Percentiles rank a stretch among this genome's conserved stretches.
These are phyloP conservation scores for Saguinus midas DNA, from an alignment of 2,113 vertebrate species.

Conservation along the genomic window DNA sequence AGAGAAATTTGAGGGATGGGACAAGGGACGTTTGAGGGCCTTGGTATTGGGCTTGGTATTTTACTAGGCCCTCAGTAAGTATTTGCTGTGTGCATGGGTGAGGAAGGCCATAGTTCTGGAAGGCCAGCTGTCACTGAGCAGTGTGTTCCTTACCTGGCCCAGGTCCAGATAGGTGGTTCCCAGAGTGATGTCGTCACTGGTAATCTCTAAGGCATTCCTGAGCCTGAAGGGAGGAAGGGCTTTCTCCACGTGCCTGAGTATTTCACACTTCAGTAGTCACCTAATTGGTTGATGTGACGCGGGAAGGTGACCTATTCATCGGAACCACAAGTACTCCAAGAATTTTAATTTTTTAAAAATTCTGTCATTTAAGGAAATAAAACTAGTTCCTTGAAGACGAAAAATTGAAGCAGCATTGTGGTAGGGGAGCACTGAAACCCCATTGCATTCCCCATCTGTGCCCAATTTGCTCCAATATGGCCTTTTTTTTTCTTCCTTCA, in stretches of 20 bases:
- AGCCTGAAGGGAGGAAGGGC: conserved; percentile 37
- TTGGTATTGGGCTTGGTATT: conserved; percentile 8
- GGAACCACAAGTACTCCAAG: conserved; percentile 79
- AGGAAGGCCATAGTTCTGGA: conserved; percentile 1
- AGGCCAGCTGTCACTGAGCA: not conserved
- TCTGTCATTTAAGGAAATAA: conserved; percentile 84
- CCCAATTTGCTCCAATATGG: conserved; percentile 93
- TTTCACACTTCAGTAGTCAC: conserved; percentile 81
- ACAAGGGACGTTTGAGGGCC: not conserved
- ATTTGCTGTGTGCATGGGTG: conserved; percentile 6
- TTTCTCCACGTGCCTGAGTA: conserved; percentile 54
- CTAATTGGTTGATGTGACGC: conserved; percentile 59
- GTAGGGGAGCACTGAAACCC: conserved; percentile 83
- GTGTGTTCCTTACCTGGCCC: conserved; percentile 39
- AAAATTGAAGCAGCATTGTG: conserved; percentile 85
- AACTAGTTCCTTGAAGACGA: conserved; percentile 80
- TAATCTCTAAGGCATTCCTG: not conserved
- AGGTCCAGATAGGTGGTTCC: conserved; percentile 54
- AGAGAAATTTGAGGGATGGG: not conserved
- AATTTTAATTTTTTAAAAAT: conserved; percentile 85
- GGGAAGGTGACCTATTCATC: conserved; percentile 75
- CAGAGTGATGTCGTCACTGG: not conserved
- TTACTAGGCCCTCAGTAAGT: conserved; percentile 28
- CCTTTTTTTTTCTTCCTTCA: conserved; percentile 72
- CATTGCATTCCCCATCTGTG: conserved; percentile 91